Evolutionary conservation across 2,888 invertebrate species (phyloP), one percentile per base, ranked within the genome.

Genomic region (Drosophila subquinaria): DNA sequence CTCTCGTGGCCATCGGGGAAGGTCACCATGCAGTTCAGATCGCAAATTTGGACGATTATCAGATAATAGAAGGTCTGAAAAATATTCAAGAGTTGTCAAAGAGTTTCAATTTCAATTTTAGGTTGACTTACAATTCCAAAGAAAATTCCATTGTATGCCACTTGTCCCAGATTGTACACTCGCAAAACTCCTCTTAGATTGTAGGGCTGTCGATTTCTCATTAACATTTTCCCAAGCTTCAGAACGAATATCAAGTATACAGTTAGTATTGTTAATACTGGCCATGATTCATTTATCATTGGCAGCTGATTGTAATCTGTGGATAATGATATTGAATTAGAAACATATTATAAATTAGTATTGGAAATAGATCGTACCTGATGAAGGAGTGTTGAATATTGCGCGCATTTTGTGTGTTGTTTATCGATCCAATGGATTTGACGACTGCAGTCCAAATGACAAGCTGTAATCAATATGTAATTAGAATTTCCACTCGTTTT

Each of bases 131-230:
- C 82, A 23, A 43, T 8, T 1, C 17, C 20, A 53, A 75, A 79
- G 5, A 73, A n/a, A 17, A 61, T 43, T 8, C 23, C 51, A 53
- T 81, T 79, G 47, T 66, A 70, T 10, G 53, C 52, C 17, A 81
- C 68, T 40, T 79, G 77, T 6, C 59, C n/a, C 0, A 73, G 53
- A 70, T 79, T 81, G 59, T 79, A 79, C 38, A 55, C 0, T 0
- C 55, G 33, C 17, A 80, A 27, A 1, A 66, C 48, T 6, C 27
- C 57, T 15, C n/a, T 53, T 10, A 80, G 10, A 9, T 76, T 17
- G 38, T 64, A 79, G 4, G 79, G 69, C 0, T 66, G 8, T 4
- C 81, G 79, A 27, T 73, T 43, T 30, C 42, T 35, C 79, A 79
- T 79, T 15, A 42, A 68, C 1, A 43, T 27, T 8, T 50, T 65